These are phyloP conservation scores for Lasiommata megera DNA, from an alignment of 2,888 invertebrate species.

Conservation along the genomic window DNA sequence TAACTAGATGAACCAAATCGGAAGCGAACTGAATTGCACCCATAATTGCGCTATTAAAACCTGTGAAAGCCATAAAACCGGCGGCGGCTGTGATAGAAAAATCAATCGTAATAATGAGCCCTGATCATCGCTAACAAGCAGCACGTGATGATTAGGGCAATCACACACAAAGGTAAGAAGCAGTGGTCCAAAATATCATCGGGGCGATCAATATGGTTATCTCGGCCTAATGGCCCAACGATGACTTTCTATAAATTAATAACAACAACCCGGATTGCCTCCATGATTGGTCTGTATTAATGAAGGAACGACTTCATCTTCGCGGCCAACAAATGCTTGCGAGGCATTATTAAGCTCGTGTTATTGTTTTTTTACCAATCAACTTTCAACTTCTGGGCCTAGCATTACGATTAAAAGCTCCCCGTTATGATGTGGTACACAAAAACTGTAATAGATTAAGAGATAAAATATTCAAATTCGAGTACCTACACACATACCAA, in stretches of 20 bases:
- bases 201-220: constrained; percentile 72
- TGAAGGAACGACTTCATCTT: constrained; percentile 73
- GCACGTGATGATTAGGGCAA: constrained; percentile 75
- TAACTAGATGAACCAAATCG: constrained; percentile 36
- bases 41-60: constrained; percentile 64
- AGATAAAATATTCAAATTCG: constrained; percentile 11
- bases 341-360: constrained; percentile 52
- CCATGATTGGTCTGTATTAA: constrained; percentile 69
- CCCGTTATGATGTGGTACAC: constrained; percentile 7
- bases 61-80: constrained; percentile 70
- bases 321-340: constrained; percentile 50
- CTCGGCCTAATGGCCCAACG: constrained; percentile 68
- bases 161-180: constrained; percentile 56
- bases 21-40: constrained; percentile 48
- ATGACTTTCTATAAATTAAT: constrained; percentile 82
- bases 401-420: constrained; percentile 23
- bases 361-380: constrained; percentile 44
- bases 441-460: constrained; percentile 5
- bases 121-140: constrained; percentile 73
- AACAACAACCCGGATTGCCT: constrained; percentile 64
- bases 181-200: constrained; percentile 58
- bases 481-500: neutral
- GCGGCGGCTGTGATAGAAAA: constrained; percentile 53
- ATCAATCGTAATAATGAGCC: constrained; percentile 66
- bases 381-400: constrained; percentile 46